These are phyloP conservation scores for Apodemia hepburni DNA, from an alignment of 2,888 invertebrate species.

Conservation along the genomic window DNA sequence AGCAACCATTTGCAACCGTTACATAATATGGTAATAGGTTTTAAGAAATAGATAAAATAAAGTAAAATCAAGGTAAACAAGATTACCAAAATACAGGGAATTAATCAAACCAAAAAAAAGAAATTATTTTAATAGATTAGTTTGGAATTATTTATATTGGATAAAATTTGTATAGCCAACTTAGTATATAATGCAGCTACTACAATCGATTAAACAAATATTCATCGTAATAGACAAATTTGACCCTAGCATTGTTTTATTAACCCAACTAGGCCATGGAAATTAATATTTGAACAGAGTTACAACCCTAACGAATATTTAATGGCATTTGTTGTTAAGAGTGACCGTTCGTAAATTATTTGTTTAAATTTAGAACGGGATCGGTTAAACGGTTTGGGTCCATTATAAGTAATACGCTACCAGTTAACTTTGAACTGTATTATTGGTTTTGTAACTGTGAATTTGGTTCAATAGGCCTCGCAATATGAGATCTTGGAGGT, in stretches of 20 bases:
- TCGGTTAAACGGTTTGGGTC: slow-evolving; percentile 75
- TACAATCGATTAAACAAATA: too few relatives aligned
- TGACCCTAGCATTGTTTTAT: background rate
- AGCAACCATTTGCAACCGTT: too few relatives aligned
- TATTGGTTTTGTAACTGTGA: slow-evolving; percentile 12
- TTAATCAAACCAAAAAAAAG: too few relatives aligned
- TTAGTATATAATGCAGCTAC: too few relatives aligned
- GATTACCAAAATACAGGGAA: too few relatives aligned
- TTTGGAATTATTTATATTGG: too few relatives aligned
- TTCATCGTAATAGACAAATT: too few relatives aligned
- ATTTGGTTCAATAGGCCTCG: slow-evolving; percentile 22
- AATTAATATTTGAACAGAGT: slow-evolving; percentile 19
- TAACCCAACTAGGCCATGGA: background rate
- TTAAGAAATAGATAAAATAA: too few relatives aligned
- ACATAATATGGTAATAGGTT: too few relatives aligned
- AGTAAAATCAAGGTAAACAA: too few relatives aligned
- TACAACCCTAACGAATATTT: slow-evolving; percentile 46
- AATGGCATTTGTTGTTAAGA: slow-evolving; percentile 38
- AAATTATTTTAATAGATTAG: too few relatives aligned
- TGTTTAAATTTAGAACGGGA: slow-evolving; percentile 77
- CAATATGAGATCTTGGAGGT: slow-evolving; percentile 34
- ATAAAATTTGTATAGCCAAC: too few relatives aligned
- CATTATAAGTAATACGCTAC: slow-evolving; percentile 72
- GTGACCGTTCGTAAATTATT: slow-evolving; percentile 77
- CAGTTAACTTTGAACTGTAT: slow-evolving; percentile 41